A percentile compares a stretch with the other conserved stretches of the same genome.
Conservation (phyloP, 2,888 invertebrate genomes). For the Drepana falcataria region DNA sequence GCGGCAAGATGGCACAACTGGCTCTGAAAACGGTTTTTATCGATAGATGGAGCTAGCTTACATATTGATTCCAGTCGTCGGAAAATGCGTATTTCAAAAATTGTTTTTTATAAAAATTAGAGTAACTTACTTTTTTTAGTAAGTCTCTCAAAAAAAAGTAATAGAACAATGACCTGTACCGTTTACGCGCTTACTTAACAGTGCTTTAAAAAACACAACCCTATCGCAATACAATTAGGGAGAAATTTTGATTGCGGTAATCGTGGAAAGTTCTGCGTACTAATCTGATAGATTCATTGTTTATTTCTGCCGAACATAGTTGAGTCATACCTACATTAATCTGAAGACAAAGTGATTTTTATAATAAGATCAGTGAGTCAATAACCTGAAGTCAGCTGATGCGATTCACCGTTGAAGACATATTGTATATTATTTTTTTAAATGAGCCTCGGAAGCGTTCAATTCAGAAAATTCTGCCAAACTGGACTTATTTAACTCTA, state of each 20-base stretch:
- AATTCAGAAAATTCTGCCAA: too few species aligned
- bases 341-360: not conserved
- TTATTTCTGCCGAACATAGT: not conserved
- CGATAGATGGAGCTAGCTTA: too few species aligned
- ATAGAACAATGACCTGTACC: not conserved
- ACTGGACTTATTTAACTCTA: too few species aligned
- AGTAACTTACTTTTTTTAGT: too few species aligned
- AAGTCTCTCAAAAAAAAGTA: too few species aligned
- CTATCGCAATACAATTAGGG: not conserved
- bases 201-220: not conserved
- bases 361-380: not conserved
- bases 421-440: too few species aligned
- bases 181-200: not conserved
- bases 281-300: not conserved
- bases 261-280: not conserved
- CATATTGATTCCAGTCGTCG: too few species aligned
- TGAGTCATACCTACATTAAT: not conserved
- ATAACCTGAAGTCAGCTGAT: not conserved
- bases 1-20: too few species aligned
- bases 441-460: too few species aligned
- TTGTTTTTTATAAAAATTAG: too few species aligned
- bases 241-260: not conserved
- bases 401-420: not conserved
- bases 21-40: too few species aligned
- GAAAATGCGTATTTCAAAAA: too few species aligned